These are phyloP conservation scores for Kradibia gibbosae DNA, from an alignment of 1,140 invertebrate genomes.

Conservation along the genomic window DNA sequence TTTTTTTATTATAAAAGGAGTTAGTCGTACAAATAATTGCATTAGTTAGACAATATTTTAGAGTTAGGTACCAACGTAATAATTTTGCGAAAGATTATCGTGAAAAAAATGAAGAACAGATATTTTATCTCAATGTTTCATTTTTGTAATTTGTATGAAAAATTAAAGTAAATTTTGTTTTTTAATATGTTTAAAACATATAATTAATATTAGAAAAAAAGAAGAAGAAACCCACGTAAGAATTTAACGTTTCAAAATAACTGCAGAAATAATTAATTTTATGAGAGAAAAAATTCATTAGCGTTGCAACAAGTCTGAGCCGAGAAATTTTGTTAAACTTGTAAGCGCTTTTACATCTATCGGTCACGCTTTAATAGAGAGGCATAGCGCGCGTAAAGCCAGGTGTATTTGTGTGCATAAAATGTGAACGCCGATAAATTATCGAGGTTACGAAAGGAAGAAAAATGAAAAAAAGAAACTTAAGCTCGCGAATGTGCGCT, in stretches of 20 bases:
- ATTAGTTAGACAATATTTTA: constrained; percentile 24
- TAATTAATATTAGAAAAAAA: background rate
- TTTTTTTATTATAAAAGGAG: constrained; percentile 30
- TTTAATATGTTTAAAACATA: background rate
- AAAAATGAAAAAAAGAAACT: constrained; percentile 32
- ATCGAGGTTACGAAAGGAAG: constrained; percentile 24
- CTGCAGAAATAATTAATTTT: background rate
- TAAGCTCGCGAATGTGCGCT: constrained; percentile 26
- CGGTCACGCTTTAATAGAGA: background rate
- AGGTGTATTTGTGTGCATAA: background rate
- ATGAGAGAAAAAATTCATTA: background rate
- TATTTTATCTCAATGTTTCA: constrained; percentile 9
- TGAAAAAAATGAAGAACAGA: background rate
- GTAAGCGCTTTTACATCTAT: background rate
- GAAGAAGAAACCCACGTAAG: background rate
- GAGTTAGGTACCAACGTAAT: constrained; percentile 5
- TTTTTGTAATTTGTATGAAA: background rate
- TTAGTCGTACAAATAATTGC: constrained; percentile 26
- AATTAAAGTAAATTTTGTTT: background rate
- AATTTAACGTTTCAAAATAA: constrained; percentile 14
- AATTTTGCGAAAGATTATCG: constrained; percentile 38
- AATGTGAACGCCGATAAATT: constrained; percentile 31
- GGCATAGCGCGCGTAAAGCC: background rate
- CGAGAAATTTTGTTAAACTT: constrained; percentile 26
- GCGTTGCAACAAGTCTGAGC: constrained; percentile 7